phyloP scores from a whole-genome alignment of 2,797 vertebrate genomes.

The Acestrorhynchus altus region DNA sequence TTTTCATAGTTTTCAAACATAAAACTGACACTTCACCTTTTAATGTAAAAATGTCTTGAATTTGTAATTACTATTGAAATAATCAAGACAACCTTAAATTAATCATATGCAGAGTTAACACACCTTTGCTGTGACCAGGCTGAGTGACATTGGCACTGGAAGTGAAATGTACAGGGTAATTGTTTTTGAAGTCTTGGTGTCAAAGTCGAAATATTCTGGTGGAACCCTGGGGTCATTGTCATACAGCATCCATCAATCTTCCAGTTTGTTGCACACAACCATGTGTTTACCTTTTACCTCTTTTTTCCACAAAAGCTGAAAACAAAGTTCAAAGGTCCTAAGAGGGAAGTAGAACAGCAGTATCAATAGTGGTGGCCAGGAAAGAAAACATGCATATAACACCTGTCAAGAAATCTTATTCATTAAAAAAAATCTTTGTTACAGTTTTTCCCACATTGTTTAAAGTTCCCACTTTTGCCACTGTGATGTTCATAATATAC shows the following conservation, averaged over 20 bases:
- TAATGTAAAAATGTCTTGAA: too few species aligned
- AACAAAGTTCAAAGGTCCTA: constrained; percentile 8
- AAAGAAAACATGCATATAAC: too few species aligned
- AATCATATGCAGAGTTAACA: background rate
- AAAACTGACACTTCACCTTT: too few species aligned
- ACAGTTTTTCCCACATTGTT: background rate
- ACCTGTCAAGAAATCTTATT: background rate
- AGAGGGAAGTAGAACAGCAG: background rate
- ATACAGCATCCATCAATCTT: background rate
- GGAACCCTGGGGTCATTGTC: background rate
- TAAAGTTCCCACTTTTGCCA: background rate
- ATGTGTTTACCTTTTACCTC: background rate
- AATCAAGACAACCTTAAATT: too few species aligned
- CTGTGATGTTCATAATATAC: background rate
- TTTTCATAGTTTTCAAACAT: too few species aligned
- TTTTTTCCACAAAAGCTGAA: background rate
- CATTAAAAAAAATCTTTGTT: background rate
- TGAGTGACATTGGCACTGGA: constrained; percentile 8
- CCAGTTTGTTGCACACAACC: constrained; percentile 5
- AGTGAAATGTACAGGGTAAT: background rate
- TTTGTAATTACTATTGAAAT: too few species aligned
- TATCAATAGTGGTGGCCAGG: background rate
- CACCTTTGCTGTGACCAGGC: background rate
- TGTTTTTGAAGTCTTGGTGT: background rate
- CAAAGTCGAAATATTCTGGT: background rate